A percentile compares a stretch with the other conserved stretches of the same genome.
Conservation (phyloP, 64 coral and sea anemone genomes). For the Pachyseris speciosa region DNA sequence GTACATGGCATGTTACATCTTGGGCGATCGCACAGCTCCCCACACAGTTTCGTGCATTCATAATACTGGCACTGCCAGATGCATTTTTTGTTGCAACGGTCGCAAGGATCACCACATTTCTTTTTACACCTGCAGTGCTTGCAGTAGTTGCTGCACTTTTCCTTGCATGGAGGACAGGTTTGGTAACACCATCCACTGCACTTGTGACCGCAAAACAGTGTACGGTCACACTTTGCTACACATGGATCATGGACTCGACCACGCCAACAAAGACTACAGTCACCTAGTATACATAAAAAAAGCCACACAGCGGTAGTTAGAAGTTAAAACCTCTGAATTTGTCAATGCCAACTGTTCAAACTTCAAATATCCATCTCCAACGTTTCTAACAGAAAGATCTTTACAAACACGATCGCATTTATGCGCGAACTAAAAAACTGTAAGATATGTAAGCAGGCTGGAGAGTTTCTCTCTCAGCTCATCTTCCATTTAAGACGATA, state of each 20-base stretch:
- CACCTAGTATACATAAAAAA: neutral
- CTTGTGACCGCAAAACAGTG: slow-evolving; percentile 52
- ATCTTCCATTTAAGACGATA: too few species aligned
- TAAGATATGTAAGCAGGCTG: too few species aligned
- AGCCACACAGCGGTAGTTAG: neutral
- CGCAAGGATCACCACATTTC: slow-evolving; percentile 66
- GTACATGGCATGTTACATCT: slow-evolving; percentile 46
- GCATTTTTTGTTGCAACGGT: neutral
- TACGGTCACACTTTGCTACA: slow-evolving; percentile 7
- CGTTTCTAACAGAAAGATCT: too few species aligned
- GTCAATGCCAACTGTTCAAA: too few species aligned
- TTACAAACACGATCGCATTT: too few species aligned
- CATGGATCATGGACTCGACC: slow-evolving; percentile 66
- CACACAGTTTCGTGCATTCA: slow-evolving; percentile 42
- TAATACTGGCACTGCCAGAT: slow-evolving; percentile 52
- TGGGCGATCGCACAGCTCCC: slow-evolving; percentile 42
- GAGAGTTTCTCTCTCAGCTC: too few species aligned
- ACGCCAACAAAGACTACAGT: slow-evolving; percentile 28
- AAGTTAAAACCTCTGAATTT: too few species aligned
- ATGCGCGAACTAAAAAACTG: too few species aligned
- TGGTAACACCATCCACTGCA: neutral
- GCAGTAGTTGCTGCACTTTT: slow-evolving; percentile 29
- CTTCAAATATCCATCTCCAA: too few species aligned
- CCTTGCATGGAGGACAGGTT: slow-evolving; percentile 45
- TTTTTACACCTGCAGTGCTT: slow-evolving; percentile 44